Conservation (phyloP, 2,113 vertebrate species). For the Equus quagga region DNA sequence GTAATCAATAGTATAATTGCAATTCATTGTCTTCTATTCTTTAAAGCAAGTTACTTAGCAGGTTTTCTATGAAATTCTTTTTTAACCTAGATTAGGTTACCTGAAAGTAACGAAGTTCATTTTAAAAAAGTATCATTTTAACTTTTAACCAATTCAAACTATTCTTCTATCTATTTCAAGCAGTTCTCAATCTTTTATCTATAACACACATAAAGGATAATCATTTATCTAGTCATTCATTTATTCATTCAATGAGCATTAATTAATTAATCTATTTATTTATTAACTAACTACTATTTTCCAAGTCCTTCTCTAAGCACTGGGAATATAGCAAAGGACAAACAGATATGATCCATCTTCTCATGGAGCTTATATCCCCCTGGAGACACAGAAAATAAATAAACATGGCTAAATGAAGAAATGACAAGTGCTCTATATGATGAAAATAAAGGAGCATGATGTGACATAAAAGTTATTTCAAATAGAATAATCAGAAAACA, state of each 20-base stretch:
- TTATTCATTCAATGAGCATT: neutral
- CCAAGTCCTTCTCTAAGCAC: neutral
- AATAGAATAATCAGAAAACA: neutral
- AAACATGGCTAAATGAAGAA: neutral
- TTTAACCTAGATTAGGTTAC: slow-evolving; percentile 50
- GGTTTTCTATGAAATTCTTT: slow-evolving; percentile 9
- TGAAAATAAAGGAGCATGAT: neutral
- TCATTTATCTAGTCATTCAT: neutral
- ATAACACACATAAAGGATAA: neutral
- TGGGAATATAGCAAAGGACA: neutral
- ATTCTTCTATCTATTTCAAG: slow-evolving; percentile 12
- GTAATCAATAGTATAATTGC: slow-evolving; percentile 60
- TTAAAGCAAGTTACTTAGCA: neutral
- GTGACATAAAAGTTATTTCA: neutral
- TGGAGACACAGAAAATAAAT: neutral
- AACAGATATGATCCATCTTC: neutral
- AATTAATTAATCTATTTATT: neutral
- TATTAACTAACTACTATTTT: neutral
- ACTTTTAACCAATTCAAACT: slow-evolving; percentile 48
- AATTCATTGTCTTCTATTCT: slow-evolving; percentile 45
- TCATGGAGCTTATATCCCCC: neutral
- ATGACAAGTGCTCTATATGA: neutral
- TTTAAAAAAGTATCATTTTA: slow-evolving; percentile 48
- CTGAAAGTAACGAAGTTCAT: slow-evolving; percentile 52
- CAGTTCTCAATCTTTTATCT: neutral